Conservation (phyloP, 1,140 invertebrate species). For the Drosophila prosaltans region DNA sequence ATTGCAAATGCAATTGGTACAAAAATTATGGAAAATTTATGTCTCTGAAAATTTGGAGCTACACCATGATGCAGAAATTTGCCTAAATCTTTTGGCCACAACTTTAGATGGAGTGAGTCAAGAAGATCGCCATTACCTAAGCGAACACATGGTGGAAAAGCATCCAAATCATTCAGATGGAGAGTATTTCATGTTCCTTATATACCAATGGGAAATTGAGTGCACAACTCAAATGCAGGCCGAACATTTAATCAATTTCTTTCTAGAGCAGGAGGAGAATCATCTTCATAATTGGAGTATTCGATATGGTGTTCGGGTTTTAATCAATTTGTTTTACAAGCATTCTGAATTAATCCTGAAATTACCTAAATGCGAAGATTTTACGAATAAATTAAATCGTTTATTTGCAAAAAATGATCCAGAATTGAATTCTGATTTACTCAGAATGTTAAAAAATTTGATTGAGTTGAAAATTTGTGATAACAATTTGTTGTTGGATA, state of each 20-base stretch:
- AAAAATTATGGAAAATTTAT: constrained; percentile 70
- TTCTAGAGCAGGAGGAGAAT: constrained; percentile 5
- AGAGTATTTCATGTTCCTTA: constrained; percentile 62
- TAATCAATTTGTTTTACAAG: constrained; percentile 59
- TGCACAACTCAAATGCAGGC: constrained; percentile 23
- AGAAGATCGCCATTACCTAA: constrained; percentile 52
- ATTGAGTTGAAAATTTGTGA: not conserved
- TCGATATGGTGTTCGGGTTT: constrained; percentile 54
- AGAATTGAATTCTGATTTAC: not conserved
- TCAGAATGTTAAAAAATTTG: constrained; percentile 29
- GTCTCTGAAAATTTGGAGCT: constrained; percentile 7
- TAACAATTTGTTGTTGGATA: not conserved
- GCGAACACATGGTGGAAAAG: constrained; percentile 48
- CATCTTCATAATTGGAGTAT: not conserved
- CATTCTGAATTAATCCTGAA: constrained; percentile 50
- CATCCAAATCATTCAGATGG: constrained; percentile 22
- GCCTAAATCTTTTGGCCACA: constrained; percentile 47
- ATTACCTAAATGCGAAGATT: constrained; percentile 22
- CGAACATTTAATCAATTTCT: constrained; percentile 35
- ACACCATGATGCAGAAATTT: constrained; percentile 58
- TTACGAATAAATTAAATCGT: constrained; percentile 14
- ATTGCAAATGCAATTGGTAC: constrained; percentile 68
- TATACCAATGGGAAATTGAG: constrained; percentile 54
- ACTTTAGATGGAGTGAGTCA: constrained; percentile 11
- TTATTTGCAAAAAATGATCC: constrained; percentile 43